A percentile compares a stretch with the other conserved stretches of the same genome.
Evolutionary conservation across 2,888 invertebrate species (phyloP).

Genomic region (Entomobrya multifasciata): DNA sequence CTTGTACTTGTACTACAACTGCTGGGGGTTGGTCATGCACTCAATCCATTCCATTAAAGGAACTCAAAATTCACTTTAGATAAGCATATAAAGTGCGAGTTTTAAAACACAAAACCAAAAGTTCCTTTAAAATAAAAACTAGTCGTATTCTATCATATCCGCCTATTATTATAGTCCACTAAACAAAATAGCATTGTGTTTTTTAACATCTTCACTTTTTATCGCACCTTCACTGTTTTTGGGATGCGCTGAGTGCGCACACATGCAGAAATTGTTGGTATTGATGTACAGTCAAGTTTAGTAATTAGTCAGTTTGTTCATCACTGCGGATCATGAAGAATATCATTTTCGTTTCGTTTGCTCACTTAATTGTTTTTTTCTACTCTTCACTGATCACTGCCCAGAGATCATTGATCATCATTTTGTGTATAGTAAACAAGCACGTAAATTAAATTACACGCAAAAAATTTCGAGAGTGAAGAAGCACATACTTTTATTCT

Average conservation of each 20-base stretch:
- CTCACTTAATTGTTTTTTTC: neutral
- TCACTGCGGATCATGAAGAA: neutral
- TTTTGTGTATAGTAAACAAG: no score
- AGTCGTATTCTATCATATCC: neutral
- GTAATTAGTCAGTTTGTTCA: neutral
- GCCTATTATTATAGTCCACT: no score
- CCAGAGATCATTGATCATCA: no score
- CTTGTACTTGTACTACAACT: neutral
- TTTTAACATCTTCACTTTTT: no score
- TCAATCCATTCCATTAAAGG: constrained; percentile 51
- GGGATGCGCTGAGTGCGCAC: no score
- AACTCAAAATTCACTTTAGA: constrained; percentile 42
- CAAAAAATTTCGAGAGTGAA: no score
- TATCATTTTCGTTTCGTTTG: neutral
- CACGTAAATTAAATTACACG: no score
- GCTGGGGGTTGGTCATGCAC: constrained; percentile 61
- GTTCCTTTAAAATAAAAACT: neutral
- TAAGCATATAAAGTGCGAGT: neutral
- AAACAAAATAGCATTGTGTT: no score
- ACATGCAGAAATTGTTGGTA: no score
- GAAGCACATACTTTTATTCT: no score
- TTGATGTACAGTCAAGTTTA: no score
- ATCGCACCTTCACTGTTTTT: constrained; percentile 26
- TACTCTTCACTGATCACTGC: constrained; percentile 13
- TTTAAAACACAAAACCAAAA: no score